Base-by-base conservation (phyloP, 2,797 vertebrate genomes). In the Bryconaethiops microstoma region DNA sequence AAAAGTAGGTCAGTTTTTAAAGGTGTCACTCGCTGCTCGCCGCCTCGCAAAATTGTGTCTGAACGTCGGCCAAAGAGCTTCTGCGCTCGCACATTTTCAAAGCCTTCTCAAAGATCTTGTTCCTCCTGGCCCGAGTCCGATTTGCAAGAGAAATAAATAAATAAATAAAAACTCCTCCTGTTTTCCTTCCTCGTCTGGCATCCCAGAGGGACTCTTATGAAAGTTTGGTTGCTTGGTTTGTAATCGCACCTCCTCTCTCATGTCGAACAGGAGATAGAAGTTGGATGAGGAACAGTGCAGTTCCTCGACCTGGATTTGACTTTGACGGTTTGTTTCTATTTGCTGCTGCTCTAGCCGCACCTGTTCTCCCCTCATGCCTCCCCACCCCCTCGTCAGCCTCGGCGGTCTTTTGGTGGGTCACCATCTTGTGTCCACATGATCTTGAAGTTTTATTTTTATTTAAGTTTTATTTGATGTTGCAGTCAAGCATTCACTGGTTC, bases 1-100 rank as follows among this genome's bases (percentile, higher is more conserved):
- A 77, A 73, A 82, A 78, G 76, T 82, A 78, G 80, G 80, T 82
- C 76, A 82, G 67, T 50, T 72, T 77, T 79, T 55, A 67, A 82
- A 74, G 80, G 75, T 59, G 52, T 57, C 76, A 39, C 71, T 59
- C 71, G 8, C 52, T 55, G 70, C 52, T 72, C 70, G 7, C 25
- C 16, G 25, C 50, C 17, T 48, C 39, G 42, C 42, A 8, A 57
- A 57, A 72, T 50, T 48, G 50, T 52, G 52, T 68, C 62, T 67
- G 62, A 82, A 77, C 69, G 19, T 29, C 21, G 40, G 60, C 69
- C 69, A 45, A 40, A 25, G 64, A 68, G 62, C 80, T 71, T 55
- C 69, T 9, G 14, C 29, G 45, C 59, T 23, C 62, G 39, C 75
- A 29, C 50, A 19, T 40, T 73, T 73, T 25, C 57, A 78, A 74